Conservation (phyloP, 2,113 vertebrate genomes). For the Odontesthes bonariensis region DNA sequence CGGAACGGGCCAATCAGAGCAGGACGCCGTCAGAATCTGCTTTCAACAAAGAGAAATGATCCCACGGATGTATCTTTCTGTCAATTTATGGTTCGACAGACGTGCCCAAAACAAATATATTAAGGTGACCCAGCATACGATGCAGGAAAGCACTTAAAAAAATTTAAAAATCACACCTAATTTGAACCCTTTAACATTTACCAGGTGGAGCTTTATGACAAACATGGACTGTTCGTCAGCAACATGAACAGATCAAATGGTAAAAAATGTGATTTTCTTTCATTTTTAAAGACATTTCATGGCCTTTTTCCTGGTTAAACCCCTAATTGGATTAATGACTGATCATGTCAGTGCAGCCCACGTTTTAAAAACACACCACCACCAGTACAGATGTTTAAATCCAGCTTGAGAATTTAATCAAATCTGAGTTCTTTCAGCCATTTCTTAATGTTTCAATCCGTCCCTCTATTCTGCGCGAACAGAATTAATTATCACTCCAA, state of each 20-base stretch:
- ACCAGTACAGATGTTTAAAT: background rate
- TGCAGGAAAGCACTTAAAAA: no score
- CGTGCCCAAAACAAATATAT: no score
- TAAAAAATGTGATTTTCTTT: no score
- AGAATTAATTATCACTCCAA: conserved; percentile 50
- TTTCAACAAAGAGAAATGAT: background rate
- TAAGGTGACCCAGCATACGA: background rate
- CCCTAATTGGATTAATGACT: background rate
- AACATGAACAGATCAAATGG: no score
- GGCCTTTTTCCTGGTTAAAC: conserved; percentile 6
- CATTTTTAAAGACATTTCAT: background rate
- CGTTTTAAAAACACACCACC: background rate
- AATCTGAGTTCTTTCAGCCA: conserved; percentile 5
- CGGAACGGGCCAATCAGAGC: conserved; percentile 7
- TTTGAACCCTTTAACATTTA: no score
- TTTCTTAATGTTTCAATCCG: conserved; percentile 11
- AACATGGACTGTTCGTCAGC: no score
- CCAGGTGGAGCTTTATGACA: no score
- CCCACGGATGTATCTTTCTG: background rate
- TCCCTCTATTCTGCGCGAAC: conserved; percentile 3
- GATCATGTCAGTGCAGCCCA: background rate
- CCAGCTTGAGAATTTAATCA: conserved; percentile 9
- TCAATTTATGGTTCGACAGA: background rate
- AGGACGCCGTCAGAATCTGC: background rate
- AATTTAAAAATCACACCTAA: no score